Base-by-base conservation (phyloP, 2,888 invertebrate species). In the Heliconius cydno region DNA sequence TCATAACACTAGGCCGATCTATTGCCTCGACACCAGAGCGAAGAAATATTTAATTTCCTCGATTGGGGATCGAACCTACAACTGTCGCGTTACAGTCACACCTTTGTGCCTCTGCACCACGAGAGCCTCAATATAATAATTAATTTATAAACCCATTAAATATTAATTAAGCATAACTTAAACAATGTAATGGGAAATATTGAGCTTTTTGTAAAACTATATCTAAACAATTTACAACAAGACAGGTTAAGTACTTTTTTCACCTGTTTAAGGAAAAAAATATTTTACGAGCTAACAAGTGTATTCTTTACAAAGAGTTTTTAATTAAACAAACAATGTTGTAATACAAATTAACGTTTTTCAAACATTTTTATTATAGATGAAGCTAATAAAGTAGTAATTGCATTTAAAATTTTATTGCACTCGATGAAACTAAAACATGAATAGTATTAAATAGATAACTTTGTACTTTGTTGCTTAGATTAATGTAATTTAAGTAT, bases 301-400 rank as follows among this genome's bases (percentile, higher is more conserved):
- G 73, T n/a, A 73, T 30, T 38, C 34, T 57, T 73, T 25, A 34
- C 41, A n/a, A 60, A 73, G n/a, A 2, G 1, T 25, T 73, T 73
- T 38, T 73, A 73, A 73, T 73, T 73, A 73, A 73, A 38, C 57
- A n/a, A 34, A 73, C 73, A 73, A 38, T 73, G 73, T 73, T 73
- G 30, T 60, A 25, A 15, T 22, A 60, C 9, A 60, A 34, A 34
- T 73, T n/a, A 10, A 60, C n/a, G 9, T n/a, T 57, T 72, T 57
- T 12, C 13, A 6, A 72, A 57, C 22, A 1, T 22, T 57, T 57
- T 30, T 57, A n/a, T 60, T 60, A 60, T n/a, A n/a, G 60, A 60
- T n/a, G n/a, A 9, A 60, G 60, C n/a, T 60, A 9, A n/a, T 1
- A 60, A 60, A n/a, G 9, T n/a, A n/a, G 60, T 57, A 57, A n/a